Percentiles rank a stretch among this genome's conserved stretches.
phyloP scores from a whole-genome alignment of 2,113 vertebrate genomes.

The Vulpes lagopus region DNA sequence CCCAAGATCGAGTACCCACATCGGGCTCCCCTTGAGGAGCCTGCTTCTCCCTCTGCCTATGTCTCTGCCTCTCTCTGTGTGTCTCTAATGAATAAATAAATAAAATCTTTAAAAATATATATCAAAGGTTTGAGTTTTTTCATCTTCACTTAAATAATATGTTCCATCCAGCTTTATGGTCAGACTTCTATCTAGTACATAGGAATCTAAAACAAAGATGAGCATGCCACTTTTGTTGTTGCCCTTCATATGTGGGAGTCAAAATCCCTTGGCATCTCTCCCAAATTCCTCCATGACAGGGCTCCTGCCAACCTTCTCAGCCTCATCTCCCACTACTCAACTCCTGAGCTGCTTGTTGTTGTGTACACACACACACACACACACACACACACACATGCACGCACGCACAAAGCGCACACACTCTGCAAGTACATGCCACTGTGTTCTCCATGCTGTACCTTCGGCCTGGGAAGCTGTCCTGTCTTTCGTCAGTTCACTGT shows the following conservation, averaged over 20 bases:
- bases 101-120: too few relatives aligned
- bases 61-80: too few relatives aligned
- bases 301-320: neutral
- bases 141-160: neutral
- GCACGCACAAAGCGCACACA: accelerated
- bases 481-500: neutral
- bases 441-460: neutral
- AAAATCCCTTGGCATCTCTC: neutral
- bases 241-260: neutral
- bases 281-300: neutral
- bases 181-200: neutral
- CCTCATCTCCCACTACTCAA: neutral
- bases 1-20: too few relatives aligned
- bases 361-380: neutral
- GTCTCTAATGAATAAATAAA: too few relatives aligned
- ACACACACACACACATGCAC: accelerated
- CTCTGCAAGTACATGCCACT: too few relatives aligned
- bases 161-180: neutral
- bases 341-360: neutral
- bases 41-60: too few relatives aligned
- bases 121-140: neutral
- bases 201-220: neutral
- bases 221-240: neutral
- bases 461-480: neutral
- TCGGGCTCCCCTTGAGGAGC: too few relatives aligned